Evolutionary conservation across 2,888 invertebrate genomes (phyloP).

Genomic region (Microplitis manilae): DNA sequence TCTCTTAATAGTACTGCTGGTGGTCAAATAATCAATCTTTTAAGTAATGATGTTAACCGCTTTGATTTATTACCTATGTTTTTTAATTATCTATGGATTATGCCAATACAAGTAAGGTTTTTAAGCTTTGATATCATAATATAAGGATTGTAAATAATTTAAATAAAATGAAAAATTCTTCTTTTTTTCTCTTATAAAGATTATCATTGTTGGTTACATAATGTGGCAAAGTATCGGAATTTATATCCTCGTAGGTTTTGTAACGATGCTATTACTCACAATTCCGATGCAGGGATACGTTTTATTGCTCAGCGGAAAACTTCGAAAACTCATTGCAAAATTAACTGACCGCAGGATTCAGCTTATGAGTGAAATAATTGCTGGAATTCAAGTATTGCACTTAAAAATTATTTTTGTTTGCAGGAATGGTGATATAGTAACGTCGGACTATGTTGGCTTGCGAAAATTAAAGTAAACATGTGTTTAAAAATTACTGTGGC

Average conservation of each 20-base stretch:
- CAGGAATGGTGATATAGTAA: too few species aligned
- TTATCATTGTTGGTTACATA: conserved; percentile 52
- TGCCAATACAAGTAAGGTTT: conserved; percentile 79
- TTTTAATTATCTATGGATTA: conserved; percentile 90
- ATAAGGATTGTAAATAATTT: not conserved
- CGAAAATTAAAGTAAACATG: too few species aligned
- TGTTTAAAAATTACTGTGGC: too few species aligned
- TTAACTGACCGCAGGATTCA: conserved; percentile 92
- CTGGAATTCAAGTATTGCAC: conserved; percentile 85
- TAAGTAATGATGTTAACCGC: conserved; percentile 94
- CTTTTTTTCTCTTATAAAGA: conserved; percentile 45
- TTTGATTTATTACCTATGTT: conserved; percentile 90
- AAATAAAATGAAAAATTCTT: too few species aligned
- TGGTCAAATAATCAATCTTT: conserved; percentile 92
- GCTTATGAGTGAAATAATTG: conserved; percentile 95
- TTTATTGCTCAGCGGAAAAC: conserved; percentile 62
- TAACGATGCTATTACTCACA: conserved; percentile 82
- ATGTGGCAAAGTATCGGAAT: conserved; percentile 59
- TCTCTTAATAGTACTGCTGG: conserved; percentile 83
- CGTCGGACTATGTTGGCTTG: too few species aligned
- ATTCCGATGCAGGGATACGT: conserved; percentile 84
- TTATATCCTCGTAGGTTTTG: conserved; percentile 84
- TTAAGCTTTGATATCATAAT: not conserved
- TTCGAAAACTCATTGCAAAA: conserved; percentile 85
- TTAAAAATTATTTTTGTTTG: too few species aligned